Conservation (phyloP, 2,888 invertebrate species). For the Hirtodrosophila histrioides region DNA sequence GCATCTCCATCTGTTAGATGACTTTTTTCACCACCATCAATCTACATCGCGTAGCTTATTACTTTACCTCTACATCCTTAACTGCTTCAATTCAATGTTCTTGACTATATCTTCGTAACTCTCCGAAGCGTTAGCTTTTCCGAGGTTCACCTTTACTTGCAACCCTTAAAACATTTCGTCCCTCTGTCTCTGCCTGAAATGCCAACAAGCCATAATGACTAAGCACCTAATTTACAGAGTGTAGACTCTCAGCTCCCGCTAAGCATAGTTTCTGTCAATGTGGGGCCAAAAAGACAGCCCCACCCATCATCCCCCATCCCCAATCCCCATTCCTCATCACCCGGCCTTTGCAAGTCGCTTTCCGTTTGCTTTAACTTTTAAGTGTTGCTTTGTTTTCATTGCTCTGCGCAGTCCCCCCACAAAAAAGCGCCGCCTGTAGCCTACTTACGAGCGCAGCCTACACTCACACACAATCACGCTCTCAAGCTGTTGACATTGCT, state of each 20-base stretch:
- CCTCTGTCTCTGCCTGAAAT: constrained; percentile 17
- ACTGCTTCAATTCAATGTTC: no score
- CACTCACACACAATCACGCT: constrained; percentile 29
- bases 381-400: constrained; percentile 74
- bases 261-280: constrained; percentile 44
- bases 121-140: neutral
- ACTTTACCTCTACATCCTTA: no score
- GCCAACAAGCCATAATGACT: constrained; percentile 58
- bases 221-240: constrained; percentile 56
- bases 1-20: no score
- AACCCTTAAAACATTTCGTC: neutral
- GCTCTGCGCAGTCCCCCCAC: constrained; percentile 6
- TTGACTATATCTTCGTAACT: neutral
- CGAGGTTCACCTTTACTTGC: constrained; percentile 4
- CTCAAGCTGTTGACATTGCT: constrained; percentile 65
- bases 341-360: constrained; percentile 30
- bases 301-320: neutral
- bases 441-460: constrained; percentile 51
- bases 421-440: constrained; percentile 41
- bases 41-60: no score
- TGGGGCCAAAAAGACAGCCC: constrained; percentile 22
- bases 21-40: no score
- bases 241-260: constrained; percentile 21
- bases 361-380: constrained; percentile 70
- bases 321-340: constrained; percentile 1